Evolutionary conservation across 1,140 invertebrate genomes (phyloP), one percentile per base, ranked within the genome.

Genomic region (Platyura marginata): DNA sequence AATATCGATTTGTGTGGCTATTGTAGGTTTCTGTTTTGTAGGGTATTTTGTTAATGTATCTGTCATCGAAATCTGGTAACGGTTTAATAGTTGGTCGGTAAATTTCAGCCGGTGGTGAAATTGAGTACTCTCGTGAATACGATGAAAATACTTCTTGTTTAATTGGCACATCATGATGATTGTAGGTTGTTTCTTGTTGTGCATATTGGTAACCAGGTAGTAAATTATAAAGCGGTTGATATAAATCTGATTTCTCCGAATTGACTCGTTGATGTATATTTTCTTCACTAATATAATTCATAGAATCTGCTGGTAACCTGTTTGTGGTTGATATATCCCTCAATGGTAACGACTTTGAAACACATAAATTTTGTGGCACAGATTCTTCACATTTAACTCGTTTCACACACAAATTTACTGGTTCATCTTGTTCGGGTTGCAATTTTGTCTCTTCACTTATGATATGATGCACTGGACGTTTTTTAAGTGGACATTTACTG

Each of bases 401-500:
- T 5, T 18, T n/a, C 3, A 38, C 20, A 18, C 36, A 38, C 36
- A 38, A 21, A 38, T 38, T 21, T 18, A 38, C 36, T 38, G 36
- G 36, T 20, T 38, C 36, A 11, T 38, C 36, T 21, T 38, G 36
- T 38, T 49, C 37, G 46, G 52, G 29, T 40, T 47, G 37, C 6
- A 20, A 11, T 5, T 38, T 34, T 65, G 67, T 54, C 69, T 66
- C 57, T 67, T 69, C 52, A 71, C 65, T 18, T 76, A 39, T 47
- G 29, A 54, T 51, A 18, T 80, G 65, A 13, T 69, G 65, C 46
- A 88, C 76, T 44, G 85, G 85, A 57, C 85, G 73, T 66, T 90
- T 91, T 63, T 90, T 91, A 21, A 90, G 69, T 57, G 85, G 86
- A 57, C 85, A 88, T 62, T 83, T 78, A 54, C 79, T 84, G 66